Evolutionary conservation across 2,797 vertebrate genomes (phyloP), one percentile per base, ranked within the genome.

Genomic region (Naso thynnoides): DNA sequence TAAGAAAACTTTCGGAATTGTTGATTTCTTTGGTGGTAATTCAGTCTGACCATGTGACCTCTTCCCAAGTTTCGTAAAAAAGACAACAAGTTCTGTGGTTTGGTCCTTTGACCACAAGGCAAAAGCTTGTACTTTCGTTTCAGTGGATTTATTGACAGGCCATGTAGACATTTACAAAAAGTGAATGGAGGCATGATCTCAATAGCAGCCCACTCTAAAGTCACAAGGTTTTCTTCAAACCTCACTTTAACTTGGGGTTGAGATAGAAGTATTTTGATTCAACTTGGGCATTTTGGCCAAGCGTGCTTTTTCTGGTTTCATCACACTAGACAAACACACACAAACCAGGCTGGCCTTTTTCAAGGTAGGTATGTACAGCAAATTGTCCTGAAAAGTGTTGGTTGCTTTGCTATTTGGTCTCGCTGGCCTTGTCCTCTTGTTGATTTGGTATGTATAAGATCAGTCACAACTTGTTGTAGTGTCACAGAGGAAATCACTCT

Each of bases 231-330:
- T 54, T 74, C 54, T 57, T 6, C 29, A 21, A 41, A 71, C 4
- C 36, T 3, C 10, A 68, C 58, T 41, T 27, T 44, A 57, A 45
- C 77, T 21, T 39, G 31, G 23, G 3, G n/a, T 68, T 7, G 24
- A 73, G 45, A 72, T 21, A 69, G 58, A 79, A 42, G 27, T 67
- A 23, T 65, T 68, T 78, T 52, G 18, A 36, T 68, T 64, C 45
- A 77, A 16, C 18, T 41, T 8, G 3, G 8, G 62, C 49, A 76
- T 71, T 26, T 39, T 21, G 21, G 29, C 44, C 6, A 63, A 54
- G 47, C 16, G 5, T 21, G 42, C 45, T 31, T 71, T 68, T 69
- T 3, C 33, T 31, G 8, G 13, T 67, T 50, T 39, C 6, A 23
- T 41, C 10, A 31, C 15, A 26, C 60, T 61, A 23, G 19, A 78